A percentile compares a stretch with the other conserved stretches of the same genome.
Evolutionary conservation across 2,797 vertebrate genomes (phyloP).

Genomic region (Alcedo quadribrachys): DNA sequence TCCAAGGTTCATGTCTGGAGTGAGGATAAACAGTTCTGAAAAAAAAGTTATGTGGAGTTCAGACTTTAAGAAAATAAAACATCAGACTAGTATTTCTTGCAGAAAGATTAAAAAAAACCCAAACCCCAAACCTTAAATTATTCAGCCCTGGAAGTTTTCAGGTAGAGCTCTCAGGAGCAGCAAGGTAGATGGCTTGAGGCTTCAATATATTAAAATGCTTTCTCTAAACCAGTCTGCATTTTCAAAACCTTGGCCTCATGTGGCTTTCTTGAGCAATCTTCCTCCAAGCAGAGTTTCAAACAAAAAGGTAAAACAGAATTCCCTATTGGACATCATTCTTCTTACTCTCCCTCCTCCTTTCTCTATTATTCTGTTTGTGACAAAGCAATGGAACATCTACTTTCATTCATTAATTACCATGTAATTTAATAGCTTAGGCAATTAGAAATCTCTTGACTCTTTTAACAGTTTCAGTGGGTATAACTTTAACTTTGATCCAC

Average conservation of each 20-base stretch:
- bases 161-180: constrained; percentile 53
- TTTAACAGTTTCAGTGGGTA: neutral
- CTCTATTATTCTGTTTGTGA: neutral
- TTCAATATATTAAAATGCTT: constrained; percentile 37
- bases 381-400: constrained; percentile 45
- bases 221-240: constrained; percentile 45
- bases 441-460: constrained; percentile 6
- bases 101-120: neutral
- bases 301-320: constrained; percentile 44
- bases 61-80: constrained; percentile 80
- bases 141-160: constrained; percentile 58
- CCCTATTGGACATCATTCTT: neutral
- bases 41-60: constrained; percentile 63
- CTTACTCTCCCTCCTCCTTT: neutral
- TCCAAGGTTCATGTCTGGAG: constrained; percentile 79
- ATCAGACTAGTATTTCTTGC: constrained; percentile 66
- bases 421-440: constrained; percentile 4
- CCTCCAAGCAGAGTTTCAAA: constrained; percentile 42
- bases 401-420: constrained; percentile 32
- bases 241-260: constrained; percentile 41
- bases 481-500: constrained; percentile 13
- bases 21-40: constrained; percentile 76
- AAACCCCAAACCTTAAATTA: constrained; percentile 28
- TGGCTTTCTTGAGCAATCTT: constrained; percentile 63
- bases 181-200: constrained; percentile 49